Evolutionary conservation across 2,113 vertebrate species (phyloP), one percentile per base, ranked within the genome.

Genomic region (Zeus faber): DNA sequence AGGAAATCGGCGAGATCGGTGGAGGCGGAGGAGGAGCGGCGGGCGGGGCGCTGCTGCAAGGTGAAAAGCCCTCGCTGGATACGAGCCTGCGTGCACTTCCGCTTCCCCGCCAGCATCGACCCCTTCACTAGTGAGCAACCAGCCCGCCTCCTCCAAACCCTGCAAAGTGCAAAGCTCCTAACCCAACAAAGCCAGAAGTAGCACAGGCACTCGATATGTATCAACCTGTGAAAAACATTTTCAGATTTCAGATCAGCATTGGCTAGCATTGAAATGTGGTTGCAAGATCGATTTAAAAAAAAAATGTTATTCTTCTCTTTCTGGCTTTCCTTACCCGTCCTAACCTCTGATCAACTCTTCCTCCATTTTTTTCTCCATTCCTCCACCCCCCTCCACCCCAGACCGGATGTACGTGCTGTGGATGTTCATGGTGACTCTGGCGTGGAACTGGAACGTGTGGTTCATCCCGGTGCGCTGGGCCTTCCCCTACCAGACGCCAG

Each of bases 361-460:
- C 17, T 21, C 2, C 37, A 2, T 3, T n/a, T 11, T 16, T 20
- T 24, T 10, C 6, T 23, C 35, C 21, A 18, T 44, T 7, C 11
- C 5, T 11, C 35, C 2, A 13, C 20, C 22, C 41, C 22, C 13
- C 63, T 10, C 18, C 22, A 23, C 6, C 8, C 8, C 80, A 99
- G 97, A 95, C 62, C 76, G 94, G 25, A 88, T 92, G 79, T 99
- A 99, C 0, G 91, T 99, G 57, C 79, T 98, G 65, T 99, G 96
- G 96, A 91, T 99, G 25, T 91, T 96, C 75, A 68, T 97, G 6
- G 94, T 98, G 49, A 91, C 92, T 49, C 33, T 96, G 86, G 95
- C 97, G 3, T 99, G 95, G 94, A 98, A 98, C 80, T 99, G 97
- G 97, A 99, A 95, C 37, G 88, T 82, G n/a, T 99, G 97, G 97